Evolutionary conservation across 2,888 invertebrate genomes (phyloP), one percentile per base, ranked within the genome.

Genomic region (Tillus elongatus): DNA sequence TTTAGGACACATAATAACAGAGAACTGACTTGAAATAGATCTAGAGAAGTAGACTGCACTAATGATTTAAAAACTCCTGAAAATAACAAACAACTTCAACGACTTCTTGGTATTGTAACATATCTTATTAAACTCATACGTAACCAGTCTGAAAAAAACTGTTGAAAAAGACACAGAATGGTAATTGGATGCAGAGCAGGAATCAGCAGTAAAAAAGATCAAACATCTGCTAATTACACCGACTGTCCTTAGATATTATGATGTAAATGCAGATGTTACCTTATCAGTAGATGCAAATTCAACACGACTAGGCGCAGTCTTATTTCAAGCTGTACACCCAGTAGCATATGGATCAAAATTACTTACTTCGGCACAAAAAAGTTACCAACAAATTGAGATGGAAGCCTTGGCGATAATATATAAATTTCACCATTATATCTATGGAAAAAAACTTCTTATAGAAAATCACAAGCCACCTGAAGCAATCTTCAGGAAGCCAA

Each of bases 71-170:
- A 46, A 19, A 35, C 38, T 8, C 40, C 41, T 11, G 36, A 36
- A 12, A 38, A 35, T 15, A 42, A 36, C 12, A 41, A 30, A 16
- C 35, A 49, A 33, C 27, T 50, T 9, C 41, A 44, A 36, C 15
- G 46, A 32, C 34, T 47, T 4, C 29, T 49, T 6, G 41, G 43
- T 3, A 47, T 45, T 39, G 36, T 46, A 2, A 46, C 36, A 4
- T 48, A 43, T 15, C 14, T 31, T 27, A 29, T 13, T 14, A 41
- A 35, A 41, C 42, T 39, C 33, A 31, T 34, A 37, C 26, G 4
- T 6, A 32, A 32, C 10, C 6, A 9, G 29, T 29, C 29, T 11
- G 29, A 29, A 9, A 9, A 11, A 29, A 4, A 4, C 10, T n/a
- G 4, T 29, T 9, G 4, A 29, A 6, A 29, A 29, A 9, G 11